Evolutionary conservation across 2,888 invertebrate genomes (phyloP).

Genomic region (Dynastes tityus): DNA sequence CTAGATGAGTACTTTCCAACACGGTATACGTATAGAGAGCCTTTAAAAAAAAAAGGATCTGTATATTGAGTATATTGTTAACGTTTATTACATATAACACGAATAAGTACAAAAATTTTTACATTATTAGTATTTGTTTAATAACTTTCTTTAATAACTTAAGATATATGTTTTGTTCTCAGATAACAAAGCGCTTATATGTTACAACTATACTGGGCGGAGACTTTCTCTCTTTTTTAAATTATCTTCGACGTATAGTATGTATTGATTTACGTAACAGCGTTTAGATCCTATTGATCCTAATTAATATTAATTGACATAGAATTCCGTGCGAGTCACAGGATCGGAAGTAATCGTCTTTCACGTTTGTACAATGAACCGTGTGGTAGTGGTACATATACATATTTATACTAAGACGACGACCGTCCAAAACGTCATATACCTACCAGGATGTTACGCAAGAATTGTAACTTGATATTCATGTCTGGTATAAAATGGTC

Average conservation of each 20-base stretch:
- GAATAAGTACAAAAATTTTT: too few species aligned
- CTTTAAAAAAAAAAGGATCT: too few species aligned
- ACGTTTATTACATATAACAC: too few species aligned
- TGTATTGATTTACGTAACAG: neutral
- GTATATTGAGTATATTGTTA: too few species aligned
- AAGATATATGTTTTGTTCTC: too few species aligned
- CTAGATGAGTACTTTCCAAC: too few species aligned
- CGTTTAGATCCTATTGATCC: constrained; percentile 22
- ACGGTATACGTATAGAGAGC: too few species aligned
- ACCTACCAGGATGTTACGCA: constrained; percentile 35
- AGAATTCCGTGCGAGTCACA: constrained; percentile 29
- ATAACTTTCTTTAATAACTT: too few species aligned
- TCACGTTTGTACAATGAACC: constrained; percentile 33
- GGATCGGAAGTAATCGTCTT: constrained; percentile 40
- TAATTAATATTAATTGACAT: constrained; percentile 33
- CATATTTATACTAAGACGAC: neutral
- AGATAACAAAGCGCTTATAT: too few species aligned
- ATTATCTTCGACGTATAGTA: neutral
- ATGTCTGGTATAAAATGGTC: constrained; percentile 38
- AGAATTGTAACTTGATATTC: constrained; percentile 40
- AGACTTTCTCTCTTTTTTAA: too few species aligned
- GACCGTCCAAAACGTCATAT: constrained; percentile 21
- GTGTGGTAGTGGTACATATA: constrained; percentile 4
- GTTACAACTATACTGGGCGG: too few species aligned
- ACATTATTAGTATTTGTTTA: too few species aligned